phyloP scores from a whole-genome alignment of 2,888 invertebrate species.

The Liopterus haemorrhoidalis region DNA sequence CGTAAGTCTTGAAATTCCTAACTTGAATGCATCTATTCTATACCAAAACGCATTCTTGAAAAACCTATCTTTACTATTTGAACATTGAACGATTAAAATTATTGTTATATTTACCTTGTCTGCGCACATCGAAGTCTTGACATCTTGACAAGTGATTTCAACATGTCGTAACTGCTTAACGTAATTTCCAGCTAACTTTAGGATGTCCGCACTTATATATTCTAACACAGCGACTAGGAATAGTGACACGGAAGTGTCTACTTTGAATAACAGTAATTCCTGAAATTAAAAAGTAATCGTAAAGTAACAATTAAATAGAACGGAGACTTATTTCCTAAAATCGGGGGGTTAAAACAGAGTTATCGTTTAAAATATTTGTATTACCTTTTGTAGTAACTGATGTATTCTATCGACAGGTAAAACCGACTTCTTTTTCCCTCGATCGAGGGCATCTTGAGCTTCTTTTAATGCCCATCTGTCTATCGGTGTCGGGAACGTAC shows the following conservation, averaged over 20 bases:
- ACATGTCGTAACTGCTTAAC: constrained; percentile 92
- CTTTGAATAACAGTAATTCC: constrained; percentile 82
- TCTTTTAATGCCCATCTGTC: constrained; percentile 90
- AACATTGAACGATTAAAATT: not conserved
- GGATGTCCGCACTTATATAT: constrained; percentile 90
- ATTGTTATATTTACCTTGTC: constrained; percentile 68
- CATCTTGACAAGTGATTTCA: constrained; percentile 88
- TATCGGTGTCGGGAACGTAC: constrained; percentile 91
- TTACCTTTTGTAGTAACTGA: constrained; percentile 73
- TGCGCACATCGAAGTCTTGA: constrained; percentile 96
- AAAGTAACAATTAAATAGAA: constrained; percentile 7
- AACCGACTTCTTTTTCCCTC: constrained; percentile 72
- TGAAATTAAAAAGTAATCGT: constrained; percentile 41
- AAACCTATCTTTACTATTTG: not conserved
- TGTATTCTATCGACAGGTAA: constrained; percentile 88
- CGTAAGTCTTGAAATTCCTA: not conserved
- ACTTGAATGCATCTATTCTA: too few species aligned
- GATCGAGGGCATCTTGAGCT: constrained; percentile 76
- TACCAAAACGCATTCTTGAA: not conserved
- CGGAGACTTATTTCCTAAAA: not conserved
- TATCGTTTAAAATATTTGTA: constrained; percentile 13
- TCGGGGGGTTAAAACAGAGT: too few species aligned
- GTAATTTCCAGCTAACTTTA: constrained; percentile 94
- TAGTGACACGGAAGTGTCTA: constrained; percentile 79
- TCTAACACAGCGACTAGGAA: constrained; percentile 91